Base-by-base conservation (phyloP, 2,113 vertebrate genomes). In the Macquaria australasica region DNA sequence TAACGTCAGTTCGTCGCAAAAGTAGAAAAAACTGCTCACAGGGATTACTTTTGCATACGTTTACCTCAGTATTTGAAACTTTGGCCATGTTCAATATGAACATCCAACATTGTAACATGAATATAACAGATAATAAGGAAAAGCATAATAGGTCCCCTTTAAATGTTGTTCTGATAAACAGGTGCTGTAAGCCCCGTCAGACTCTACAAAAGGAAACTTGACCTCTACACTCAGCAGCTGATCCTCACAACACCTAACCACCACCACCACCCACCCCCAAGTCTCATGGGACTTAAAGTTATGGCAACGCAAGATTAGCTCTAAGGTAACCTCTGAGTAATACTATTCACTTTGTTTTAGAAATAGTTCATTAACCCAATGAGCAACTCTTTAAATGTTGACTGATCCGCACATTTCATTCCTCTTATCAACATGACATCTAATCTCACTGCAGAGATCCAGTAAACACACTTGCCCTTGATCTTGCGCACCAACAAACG, bases 351-450 rank as follows among this genome's bases (percentile, higher is more conserved):
- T 70, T 60, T 64, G 87, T 75, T 84, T 53, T 41, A 74, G 41
- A 34, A 73, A 78, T 6, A 60, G 89, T 88, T 90, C 41, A 92
- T 93, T n/a, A n/a, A n/a, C n/a, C n/a, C n/a, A n/a, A n/a, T n/a
- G n/a, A n/a, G n/a, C n/a, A 43, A 20, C 28, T 72, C 56, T 37
- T 15, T 20, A 51, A 69, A 60, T 21, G 73, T 64, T 59, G 62
- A 77, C 53, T 18, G n/a, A 85, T 62, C 0, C 53, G 34, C 16
- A 43, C n/a, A 41, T 45, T 84, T 70, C 70, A 31, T 43, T 72
- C 9, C 25, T 53, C 14, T 69, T 70, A 82, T 77, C 76, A 51
- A 59, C 43, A 23, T 28, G 8, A 64, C 21, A 21, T 79, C 72
- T 84, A 43, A 82, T 78, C 68, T 68, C 56, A 12, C 72, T 0